phyloP scores from a whole-genome alignment of 2,888 invertebrate genomes.

The Melikaiella ostensackeni region DNA sequence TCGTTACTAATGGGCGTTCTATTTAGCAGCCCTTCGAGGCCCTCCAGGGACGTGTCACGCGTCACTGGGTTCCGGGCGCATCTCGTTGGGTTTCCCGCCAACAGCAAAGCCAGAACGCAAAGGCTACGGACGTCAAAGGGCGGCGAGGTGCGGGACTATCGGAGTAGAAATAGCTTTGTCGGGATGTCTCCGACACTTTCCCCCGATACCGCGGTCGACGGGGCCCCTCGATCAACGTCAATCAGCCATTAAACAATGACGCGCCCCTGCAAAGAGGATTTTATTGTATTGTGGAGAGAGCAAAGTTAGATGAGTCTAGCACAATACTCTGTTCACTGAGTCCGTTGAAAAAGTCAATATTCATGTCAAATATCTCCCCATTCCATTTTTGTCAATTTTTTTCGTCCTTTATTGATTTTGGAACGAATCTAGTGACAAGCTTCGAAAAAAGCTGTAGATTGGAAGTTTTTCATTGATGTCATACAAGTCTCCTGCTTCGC shows the following conservation, averaged over 20 bases:
- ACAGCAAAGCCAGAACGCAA: conserved; percentile 49
- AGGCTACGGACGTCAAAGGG: conserved; percentile 51
- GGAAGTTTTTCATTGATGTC: not conserved
- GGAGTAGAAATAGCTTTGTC: conserved; percentile 45
- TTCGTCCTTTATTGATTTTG: not conserved
- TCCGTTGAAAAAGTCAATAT: conserved; percentile 19
- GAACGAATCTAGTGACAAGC: not conserved
- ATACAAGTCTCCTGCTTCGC: not conserved
- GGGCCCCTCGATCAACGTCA: conserved; percentile 73
- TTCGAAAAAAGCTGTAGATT: not conserved
- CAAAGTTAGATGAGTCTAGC: conserved; percentile 47
- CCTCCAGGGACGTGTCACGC: conserved; percentile 71
- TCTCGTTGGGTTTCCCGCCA: conserved; percentile 48
- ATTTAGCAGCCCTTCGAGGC: conserved; percentile 68
- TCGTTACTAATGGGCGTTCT: conserved; percentile 74
- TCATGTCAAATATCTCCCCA: not conserved
- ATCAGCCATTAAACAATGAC: conserved; percentile 75
- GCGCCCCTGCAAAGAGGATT: conserved; percentile 54
- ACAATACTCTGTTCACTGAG: conserved; percentile 48
- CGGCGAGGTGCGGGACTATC: conserved; percentile 40
- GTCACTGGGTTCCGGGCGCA: conserved; percentile 58
- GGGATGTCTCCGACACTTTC: conserved; percentile 54
- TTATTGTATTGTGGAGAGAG: conserved; percentile 52
- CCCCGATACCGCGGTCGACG: conserved; percentile 54
- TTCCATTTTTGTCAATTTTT: not conserved